Evolutionary conservation across 2,888 invertebrate species (phyloP), one percentile per base, ranked within the genome.

Genomic region (Cryptocheilus praepositus): DNA sequence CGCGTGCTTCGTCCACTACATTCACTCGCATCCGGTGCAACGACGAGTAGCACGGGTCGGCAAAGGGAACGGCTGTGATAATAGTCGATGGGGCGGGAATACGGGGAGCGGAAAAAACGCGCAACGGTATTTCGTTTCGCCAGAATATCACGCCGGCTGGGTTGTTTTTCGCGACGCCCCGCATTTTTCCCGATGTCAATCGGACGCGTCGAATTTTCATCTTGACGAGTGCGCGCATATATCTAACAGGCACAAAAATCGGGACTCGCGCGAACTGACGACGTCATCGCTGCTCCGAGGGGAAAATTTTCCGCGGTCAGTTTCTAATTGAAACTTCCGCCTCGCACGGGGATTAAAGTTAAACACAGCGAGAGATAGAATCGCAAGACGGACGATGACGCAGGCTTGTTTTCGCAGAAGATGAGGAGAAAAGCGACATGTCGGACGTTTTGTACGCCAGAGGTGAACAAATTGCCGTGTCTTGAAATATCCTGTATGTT

Each of bases 1-100:
- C 74, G 76, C 69, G 79, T 67, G 70, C 66, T 61, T 59, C 61
- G 59, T 63, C 59, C 69, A 55, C 63, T 66, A 63, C 61, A 58
- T 72, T 75, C 60, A 51, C 46, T 55, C 43, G 67, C 51, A 53
- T 51, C 58, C 55, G 49, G 43, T 46, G 64, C 54, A 59, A 63
- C 61, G 53, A 21, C 44, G 45, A 25, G 61, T 43, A 13, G 36
- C 43, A 19, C 43, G 21, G 21, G 19, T 19, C 45, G 11, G 18
- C 5, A 22, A 22, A 53, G 56, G 57, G 46, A 59, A 49, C 57
- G 61, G 45, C 56, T 58, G 68, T 55, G 55, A 64, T 43, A 65
- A 64, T 71, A 60, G 63, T 46, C 46, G 45, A 21, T 13, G 46
- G 43, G 22, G 15, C 46, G 51, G 45, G 49, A 53, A 73, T 64